phyloP scores from a whole-genome alignment of 1,140 invertebrate genomes.

The Ptiloglossa arizonensis region DNA sequence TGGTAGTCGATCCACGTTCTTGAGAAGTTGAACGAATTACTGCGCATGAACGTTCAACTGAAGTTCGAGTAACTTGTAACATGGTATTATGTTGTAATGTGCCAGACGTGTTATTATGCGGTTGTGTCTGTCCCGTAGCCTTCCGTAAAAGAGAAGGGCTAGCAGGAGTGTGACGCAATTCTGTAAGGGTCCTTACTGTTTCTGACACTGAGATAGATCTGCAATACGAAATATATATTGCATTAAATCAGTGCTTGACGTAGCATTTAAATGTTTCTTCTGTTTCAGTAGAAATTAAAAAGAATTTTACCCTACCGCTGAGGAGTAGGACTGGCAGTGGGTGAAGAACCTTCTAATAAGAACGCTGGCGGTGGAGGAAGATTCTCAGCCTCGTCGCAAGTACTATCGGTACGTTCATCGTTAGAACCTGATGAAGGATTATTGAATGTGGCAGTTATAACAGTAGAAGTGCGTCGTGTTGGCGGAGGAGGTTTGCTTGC shows the following conservation, averaged over 20 bases:
- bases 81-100: constrained; percentile 55
- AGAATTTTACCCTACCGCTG: constrained; percentile 61
- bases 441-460: constrained; percentile 77
- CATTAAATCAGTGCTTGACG: neutral
- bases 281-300: neutral
- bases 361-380: constrained; percentile 93
- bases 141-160: constrained; percentile 90
- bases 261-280: neutral
- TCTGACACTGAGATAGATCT: constrained; percentile 87
- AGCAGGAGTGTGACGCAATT: constrained; percentile 92
- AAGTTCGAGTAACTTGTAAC: constrained; percentile 71
- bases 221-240: constrained; percentile 27
- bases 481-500: constrained; percentile 87
- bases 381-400: constrained; percentile 84
- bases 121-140: constrained; percentile 67
- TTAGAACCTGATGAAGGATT: constrained; percentile 44
- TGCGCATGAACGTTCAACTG: constrained; percentile 67
- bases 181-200: constrained; percentile 92
- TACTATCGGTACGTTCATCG: constrained; percentile 65
- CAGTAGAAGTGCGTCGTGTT: constrained; percentile 92
- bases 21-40: constrained; percentile 65
- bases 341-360: constrained; percentile 85
- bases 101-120: constrained; percentile 51
- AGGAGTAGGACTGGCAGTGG: constrained; percentile 75
- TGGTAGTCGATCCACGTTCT: constrained; percentile 74